Conservation (phyloP, 2,888 invertebrate species). For the Phengaris arion region DNA sequence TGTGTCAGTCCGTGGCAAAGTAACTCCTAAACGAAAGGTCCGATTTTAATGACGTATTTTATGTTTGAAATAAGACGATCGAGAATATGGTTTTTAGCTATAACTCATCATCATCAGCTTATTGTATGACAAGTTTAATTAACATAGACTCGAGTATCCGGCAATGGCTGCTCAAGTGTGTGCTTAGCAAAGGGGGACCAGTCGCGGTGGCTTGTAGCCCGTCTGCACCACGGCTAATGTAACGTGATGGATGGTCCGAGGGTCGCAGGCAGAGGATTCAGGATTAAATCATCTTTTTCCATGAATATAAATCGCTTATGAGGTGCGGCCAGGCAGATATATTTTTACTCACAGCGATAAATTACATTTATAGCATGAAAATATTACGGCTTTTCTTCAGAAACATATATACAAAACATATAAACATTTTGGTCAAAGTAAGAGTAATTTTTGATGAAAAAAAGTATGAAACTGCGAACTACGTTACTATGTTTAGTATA, state of each 20-base stretch:
- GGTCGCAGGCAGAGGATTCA: neutral
- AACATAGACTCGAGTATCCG: no score
- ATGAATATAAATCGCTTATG: constrained; percentile 12
- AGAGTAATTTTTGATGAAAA: no score
- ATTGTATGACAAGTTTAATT: neutral
- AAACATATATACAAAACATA: neutral
- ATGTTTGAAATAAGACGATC: no score
- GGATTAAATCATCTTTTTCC: constrained; percentile 14
- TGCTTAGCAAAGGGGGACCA: neutral
- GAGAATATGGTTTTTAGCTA: no score
- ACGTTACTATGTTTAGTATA: no score
- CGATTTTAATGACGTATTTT: no score
- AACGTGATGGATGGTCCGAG: neutral
- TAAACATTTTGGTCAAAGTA: no score
- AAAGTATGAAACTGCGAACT: no score
- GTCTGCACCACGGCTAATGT: neutral
- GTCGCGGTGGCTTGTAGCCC: neutral
- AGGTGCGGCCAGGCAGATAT: constrained; percentile 2
- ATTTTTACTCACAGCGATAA: neutral
- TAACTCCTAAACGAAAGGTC: no score
- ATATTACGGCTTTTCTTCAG: neutral
- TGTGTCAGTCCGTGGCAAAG: no score
- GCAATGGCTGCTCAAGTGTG: neutral
- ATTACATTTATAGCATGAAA: neutral
- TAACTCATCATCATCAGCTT: no score